Evolutionary conservation across 2,888 invertebrate genomes (phyloP), one percentile per base, ranked within the genome.

Genomic region (Eilema griseolum): DNA sequence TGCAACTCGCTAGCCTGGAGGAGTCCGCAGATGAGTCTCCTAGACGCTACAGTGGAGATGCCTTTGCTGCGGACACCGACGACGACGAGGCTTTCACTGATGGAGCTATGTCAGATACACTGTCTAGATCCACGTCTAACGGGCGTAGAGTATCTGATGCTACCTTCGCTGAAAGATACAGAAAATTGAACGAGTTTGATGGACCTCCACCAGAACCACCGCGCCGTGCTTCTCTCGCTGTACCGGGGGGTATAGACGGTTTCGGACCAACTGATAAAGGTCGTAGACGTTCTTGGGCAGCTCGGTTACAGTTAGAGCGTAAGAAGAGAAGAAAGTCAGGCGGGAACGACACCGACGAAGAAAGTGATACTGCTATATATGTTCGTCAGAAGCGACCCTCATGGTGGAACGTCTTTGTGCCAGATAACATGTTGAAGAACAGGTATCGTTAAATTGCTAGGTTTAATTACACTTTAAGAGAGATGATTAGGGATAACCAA

Each of bases 371-470:
- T 81, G 95, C 89, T 11, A 90, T 84, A 75, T 96, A 95, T 86
- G 93, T 95, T 57, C 93, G 97, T 37, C 97, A 97, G 90, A 98
- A 98, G 89, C 95, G 98, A 75, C 97, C 97, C 57, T 98, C 98
- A 57, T 98, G 98, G 98, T 98, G 98, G 98, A 98, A 98, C 90
- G 97, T 98, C 77, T 98, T 98, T 89, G 97, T 97, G 62, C 97
- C 97, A 66, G 98, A 98, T 84, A 97, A 97, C 86, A 96, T 96
- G 95, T 95, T 96, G 74, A 96, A 96, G 82, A 95, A 96, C 95
- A 97, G 97, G 97, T 97, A 94, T 78, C 71, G 72, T 74, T 70
- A 23, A 57, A 56, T 66, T 57, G 2, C n/a, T 57, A 31, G 8
- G 57, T 57, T 66, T 66, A 16, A 33, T 28, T 8, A 24, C 24